A percentile compares a stretch with the other conserved stretches of the same genome.
Evolutionary conservation across 2,888 invertebrate genomes (phyloP).

Genomic region (Luperina testacea): DNA sequence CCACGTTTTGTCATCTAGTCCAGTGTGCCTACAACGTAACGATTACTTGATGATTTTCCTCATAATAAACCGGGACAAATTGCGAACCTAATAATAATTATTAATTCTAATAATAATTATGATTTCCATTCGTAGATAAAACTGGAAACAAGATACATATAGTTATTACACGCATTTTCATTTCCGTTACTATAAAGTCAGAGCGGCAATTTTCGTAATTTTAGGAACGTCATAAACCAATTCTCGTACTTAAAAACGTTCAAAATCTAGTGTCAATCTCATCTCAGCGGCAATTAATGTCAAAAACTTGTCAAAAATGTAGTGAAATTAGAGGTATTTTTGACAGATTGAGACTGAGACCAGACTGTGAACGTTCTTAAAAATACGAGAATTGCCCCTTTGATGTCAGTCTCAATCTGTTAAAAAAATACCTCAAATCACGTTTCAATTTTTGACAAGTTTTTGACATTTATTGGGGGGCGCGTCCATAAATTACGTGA

Average conservation of each 20-base stretch:
- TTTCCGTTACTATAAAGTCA: conserved; percentile 23
- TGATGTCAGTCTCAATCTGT: background rate
- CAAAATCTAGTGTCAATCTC: no score
- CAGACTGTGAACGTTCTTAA: no score
- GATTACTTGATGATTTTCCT: conserved; percentile 58
- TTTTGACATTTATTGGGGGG: background rate
- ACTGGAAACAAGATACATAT: conserved; percentile 21
- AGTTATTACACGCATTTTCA: conserved; percentile 48
- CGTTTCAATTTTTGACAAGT: background rate
- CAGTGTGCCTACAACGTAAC: conserved; percentile 39
- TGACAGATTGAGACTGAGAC: no score
- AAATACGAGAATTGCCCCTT: no score
- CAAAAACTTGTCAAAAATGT: background rate
- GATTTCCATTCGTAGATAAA: conserved; percentile 23
- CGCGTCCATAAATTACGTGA: no score
- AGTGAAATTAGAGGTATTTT: no score
- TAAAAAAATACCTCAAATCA: no score
- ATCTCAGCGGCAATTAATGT: no score
- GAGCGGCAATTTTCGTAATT: background rate
- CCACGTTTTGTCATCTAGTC: conserved; percentile 54
- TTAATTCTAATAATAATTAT: conserved; percentile 48
- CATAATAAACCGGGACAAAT: conserved; percentile 42
- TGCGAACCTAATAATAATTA: conserved; percentile 42
- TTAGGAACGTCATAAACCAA: background rate
- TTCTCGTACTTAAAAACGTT: background rate